These are phyloP conservation scores for Pseudomyrmex cubaensis DNA, from an alignment of 1,140 invertebrate genomes.

Conservation along the genomic window DNA sequence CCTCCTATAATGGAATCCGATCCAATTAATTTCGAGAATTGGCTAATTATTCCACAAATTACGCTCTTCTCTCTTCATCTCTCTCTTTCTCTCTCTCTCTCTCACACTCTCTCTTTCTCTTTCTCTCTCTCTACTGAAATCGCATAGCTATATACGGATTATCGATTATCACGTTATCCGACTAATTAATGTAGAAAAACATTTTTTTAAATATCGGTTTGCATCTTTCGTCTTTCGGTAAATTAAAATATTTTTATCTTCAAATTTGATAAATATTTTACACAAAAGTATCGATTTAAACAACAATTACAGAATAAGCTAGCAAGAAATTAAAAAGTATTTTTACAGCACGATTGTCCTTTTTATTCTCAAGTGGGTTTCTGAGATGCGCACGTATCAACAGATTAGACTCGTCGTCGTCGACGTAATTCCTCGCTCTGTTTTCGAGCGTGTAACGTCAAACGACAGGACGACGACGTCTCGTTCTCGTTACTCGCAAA, in stretches of 20 bases:
- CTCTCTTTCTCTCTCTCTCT: slow-evolving; percentile 2
- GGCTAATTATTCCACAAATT: slow-evolving; percentile 71
- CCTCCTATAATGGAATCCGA: slow-evolving; percentile 61
- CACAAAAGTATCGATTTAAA: not conserved
- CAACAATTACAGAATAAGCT: not conserved
- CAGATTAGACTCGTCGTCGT: slow-evolving; percentile 2
- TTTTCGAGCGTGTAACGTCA: not conserved
- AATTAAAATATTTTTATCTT: slow-evolving; percentile 11
- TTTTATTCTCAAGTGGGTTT: not conserved
- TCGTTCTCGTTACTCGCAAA: slow-evolving; percentile 1
- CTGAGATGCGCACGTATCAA: not conserved
- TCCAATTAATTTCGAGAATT: slow-evolving; percentile 70
- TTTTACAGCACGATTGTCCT: no score
- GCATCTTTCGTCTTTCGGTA: not conserved
- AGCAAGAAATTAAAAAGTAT: not conserved
- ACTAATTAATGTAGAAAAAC: slow-evolving; percentile 52
- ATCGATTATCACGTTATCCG: slow-evolving; percentile 60
- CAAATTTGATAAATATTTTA: not conserved
- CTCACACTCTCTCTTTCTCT: slow-evolving; percentile 37
- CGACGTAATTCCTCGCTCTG: not conserved
- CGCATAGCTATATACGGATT: slow-evolving; percentile 31
- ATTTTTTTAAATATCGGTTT: not conserved
- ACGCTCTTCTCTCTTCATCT: slow-evolving; percentile 51
- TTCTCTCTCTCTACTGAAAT: slow-evolving; percentile 44
- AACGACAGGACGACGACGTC: not conserved